Conservation (phyloP, 64 coral and sea anemone species). For the Catalaphyllia jardinei region DNA sequence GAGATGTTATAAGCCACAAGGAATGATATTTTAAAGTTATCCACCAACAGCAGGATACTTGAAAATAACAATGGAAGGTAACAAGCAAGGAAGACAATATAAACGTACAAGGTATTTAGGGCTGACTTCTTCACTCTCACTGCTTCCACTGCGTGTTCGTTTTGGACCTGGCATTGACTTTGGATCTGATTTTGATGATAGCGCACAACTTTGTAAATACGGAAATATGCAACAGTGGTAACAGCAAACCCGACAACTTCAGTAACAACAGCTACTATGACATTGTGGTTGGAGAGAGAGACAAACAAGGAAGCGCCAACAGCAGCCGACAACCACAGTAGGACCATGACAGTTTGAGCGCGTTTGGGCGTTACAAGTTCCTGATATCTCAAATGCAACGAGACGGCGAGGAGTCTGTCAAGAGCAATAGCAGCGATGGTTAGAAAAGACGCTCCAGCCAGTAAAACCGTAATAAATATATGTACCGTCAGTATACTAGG, state of each 20-base stretch:
- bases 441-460: constrained; percentile 36
- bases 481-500: background rate
- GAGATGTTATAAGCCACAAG: constrained; percentile 2
- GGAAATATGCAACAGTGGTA: constrained; percentile 9
- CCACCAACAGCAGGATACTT: background rate
- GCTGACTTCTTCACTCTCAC: background rate
- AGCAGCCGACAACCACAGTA: constrained; percentile 3
- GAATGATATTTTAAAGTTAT: background rate
- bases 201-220: constrained; percentile 25
- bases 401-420: constrained; percentile 42
- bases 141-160: background rate
- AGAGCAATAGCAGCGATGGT: constrained; percentile 22
- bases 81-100: background rate
- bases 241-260: constrained; percentile 1
- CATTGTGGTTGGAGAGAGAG: background rate
- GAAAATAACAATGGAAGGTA: constrained; percentile 14
- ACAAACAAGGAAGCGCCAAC: constrained; percentile 1
- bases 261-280: constrained; percentile 21
- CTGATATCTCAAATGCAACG: constrained; percentile 51
- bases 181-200: constrained; percentile 47
- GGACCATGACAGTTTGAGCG: background rate
- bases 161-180: constrained; percentile 22
- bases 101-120: constrained; percentile 28
- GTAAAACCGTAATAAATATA: constrained; percentile 3
- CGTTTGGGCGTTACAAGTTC: constrained; percentile 44